Evolutionary conservation across 2,888 invertebrate species (phyloP).

Genomic region (Miltochrista miniata): DNA sequence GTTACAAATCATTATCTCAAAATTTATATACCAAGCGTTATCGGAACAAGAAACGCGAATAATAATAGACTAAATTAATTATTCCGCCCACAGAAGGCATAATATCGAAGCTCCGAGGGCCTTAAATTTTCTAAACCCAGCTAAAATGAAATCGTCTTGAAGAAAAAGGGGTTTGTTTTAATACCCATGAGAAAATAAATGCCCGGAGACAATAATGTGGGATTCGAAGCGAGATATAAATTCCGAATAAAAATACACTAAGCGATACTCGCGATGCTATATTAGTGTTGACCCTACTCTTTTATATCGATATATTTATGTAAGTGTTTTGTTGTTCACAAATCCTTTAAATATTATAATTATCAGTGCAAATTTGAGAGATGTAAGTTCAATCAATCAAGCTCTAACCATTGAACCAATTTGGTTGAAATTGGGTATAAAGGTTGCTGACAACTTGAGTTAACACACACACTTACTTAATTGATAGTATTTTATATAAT

Average conservation of each 20-base stretch:
- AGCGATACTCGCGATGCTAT: conserved; percentile 42
- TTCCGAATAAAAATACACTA: conserved; percentile 79
- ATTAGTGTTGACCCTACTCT: conserved; percentile 47
- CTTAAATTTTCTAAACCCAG: conserved; percentile 81
- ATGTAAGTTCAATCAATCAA: too few species aligned
- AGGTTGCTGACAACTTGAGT: too few species aligned
- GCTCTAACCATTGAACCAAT: too few species aligned
- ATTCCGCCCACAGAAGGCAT: conserved; percentile 60
- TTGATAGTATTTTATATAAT: too few species aligned
- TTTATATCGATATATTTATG: conserved; percentile 32
- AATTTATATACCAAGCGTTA: conserved; percentile 54
- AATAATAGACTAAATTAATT: conserved; percentile 80
- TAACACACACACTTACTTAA: too few species aligned
- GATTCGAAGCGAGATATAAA: conserved; percentile 80
- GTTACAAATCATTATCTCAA: too few species aligned
- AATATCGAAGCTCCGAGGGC: conserved; percentile 67
- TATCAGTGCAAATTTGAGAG: too few species aligned
- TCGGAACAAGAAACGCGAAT: conserved; percentile 69
- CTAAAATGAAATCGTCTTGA: conserved; percentile 80
- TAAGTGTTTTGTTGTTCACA: too few species aligned
- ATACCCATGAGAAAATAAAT: conserved; percentile 83
- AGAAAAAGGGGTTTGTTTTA: conserved; percentile 83
- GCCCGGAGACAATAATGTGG: conserved; percentile 81
- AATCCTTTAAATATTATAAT: too few species aligned
- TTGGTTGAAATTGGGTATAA: too few species aligned